A percentile compares a stretch with the other conserved stretches of the same genome.
phyloP scores from a whole-genome alignment of 1,140 invertebrate species.

The Drosophila nigromelanica region DNA sequence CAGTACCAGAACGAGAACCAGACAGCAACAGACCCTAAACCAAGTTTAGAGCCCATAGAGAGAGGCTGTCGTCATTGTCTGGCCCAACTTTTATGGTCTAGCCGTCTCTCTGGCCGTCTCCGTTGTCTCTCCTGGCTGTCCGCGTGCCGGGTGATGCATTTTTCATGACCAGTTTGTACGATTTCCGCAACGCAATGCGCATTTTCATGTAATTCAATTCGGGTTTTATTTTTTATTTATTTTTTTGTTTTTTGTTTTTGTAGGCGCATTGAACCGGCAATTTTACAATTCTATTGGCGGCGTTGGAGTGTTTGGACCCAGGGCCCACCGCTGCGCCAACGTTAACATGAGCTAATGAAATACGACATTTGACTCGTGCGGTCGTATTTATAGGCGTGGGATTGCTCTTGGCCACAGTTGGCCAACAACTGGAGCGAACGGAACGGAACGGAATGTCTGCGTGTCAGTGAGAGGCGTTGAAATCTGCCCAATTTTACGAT shows the following conservation, averaged over 20 bases:
- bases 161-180: constrained; percentile 82
- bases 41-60: constrained; percentile 19
- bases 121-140: neutral
- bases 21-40: constrained; percentile 14
- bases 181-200: constrained; percentile 78
- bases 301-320: constrained; percentile 23
- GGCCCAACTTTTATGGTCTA: constrained; percentile 65
- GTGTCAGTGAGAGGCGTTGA: constrained; percentile 39
- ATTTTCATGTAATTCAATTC: constrained; percentile 81
- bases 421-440: constrained; percentile 34
- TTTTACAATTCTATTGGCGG: constrained; percentile 79
- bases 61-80: constrained; percentile 56
- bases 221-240: constrained; percentile 14
- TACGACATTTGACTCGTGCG: constrained; percentile 82
- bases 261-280: constrained; percentile 50
- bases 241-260: constrained; percentile 9
- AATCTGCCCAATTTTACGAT: constrained; percentile 39
- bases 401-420: constrained; percentile 64
- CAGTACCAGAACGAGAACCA: constrained; percentile 3
- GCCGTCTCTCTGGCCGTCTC: constrained; percentile 4
- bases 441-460: constrained; percentile 13
- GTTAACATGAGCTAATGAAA: constrained; percentile 77
- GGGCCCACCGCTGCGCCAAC: constrained; percentile 64
- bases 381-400: constrained; percentile 74
- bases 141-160: constrained; percentile 68